Base-by-base conservation (phyloP, 2,888 invertebrate species). In the Altica lythri region DNA sequence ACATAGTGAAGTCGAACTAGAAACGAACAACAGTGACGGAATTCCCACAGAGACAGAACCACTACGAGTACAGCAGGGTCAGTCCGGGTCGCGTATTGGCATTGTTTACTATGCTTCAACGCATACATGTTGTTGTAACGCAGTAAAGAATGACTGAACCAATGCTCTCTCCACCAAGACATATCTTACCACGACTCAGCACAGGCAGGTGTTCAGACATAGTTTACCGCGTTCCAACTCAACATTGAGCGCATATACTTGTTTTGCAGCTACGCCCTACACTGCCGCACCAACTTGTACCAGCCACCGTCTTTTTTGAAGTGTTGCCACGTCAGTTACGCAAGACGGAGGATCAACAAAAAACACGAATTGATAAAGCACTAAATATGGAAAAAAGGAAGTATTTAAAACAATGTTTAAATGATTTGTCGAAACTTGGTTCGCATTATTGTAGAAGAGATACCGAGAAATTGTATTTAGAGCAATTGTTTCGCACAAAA, bases 401-500 rank as follows among this genome's bases (percentile, higher is more conserved):
- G 4, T 22, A 22, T 22, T 8, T 22, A 22, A 22, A 8, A 22
- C 22, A 22, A 22, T 22, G 22, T 4, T 22, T 22, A 22, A 22
- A 22, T 22, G 22, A 22, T 22, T 27, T 51, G n/a, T 29, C 32
- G n/a, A 47, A 30, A 30, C 29, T 14, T 42, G 13, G 17, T 38
- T 32, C 22, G 9, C 29, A 43, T 29, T 43, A 43, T 14, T 27
- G 29, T 6, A 22, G 27, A 42, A 42, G 14, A 14, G 14, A 42
- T 12, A 13, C 25, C 4, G 10, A 6, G 5, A 43, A 43, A 27
- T 43, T 43, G 29, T 43, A 43, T 16, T 16, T 43, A 8, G 2
- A 43, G 12, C 43, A 43, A 29, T 16, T 43, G n/a, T 43, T 43
- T 27, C 43, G 27, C 14, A 29, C 29, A 27, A 29, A 43, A 29